Conservation (phyloP, 2,113 vertebrate species). For the Apaloderma vittatum region DNA sequence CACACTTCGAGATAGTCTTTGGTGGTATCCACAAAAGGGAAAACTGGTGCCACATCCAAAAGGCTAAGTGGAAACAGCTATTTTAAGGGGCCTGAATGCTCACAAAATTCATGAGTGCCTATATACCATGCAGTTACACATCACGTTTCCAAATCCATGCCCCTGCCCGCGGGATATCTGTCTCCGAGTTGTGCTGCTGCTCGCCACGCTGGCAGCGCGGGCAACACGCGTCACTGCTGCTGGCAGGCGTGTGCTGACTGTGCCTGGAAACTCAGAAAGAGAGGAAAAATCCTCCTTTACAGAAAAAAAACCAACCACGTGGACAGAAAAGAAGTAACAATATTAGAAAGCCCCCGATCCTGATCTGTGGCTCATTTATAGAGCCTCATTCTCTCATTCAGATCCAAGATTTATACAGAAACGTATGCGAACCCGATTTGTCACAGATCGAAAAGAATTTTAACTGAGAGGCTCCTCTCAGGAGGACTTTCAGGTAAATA, state of each 20-base stretch:
- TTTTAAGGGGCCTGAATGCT: neutral
- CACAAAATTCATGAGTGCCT: neutral
- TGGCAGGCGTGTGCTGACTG: neutral
- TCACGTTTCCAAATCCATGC: neutral
- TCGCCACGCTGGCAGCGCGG: neutral
- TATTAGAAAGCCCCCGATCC: neutral
- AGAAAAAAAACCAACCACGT: neutral
- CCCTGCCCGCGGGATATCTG: neutral
- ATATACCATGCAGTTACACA: accelerated
- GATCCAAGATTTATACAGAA: neutral
- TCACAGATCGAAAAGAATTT: neutral
- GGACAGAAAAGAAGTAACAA: neutral
- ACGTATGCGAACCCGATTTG: neutral
- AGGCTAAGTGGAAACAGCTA: neutral
- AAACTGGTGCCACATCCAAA: neutral
- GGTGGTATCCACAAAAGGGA: neutral
- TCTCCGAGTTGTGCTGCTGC: neutral
- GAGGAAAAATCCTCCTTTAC: neutral
- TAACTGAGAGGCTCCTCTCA: neutral
- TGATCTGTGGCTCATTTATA: neutral
- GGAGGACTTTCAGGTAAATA: neutral
- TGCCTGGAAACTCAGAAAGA: neutral
- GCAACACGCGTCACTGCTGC: neutral
- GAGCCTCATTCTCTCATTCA: neutral
- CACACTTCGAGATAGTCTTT: neutral